phyloP scores from a whole-genome alignment of 1,140 invertebrate genomes.

The Contarinia nasturtii region DNA sequence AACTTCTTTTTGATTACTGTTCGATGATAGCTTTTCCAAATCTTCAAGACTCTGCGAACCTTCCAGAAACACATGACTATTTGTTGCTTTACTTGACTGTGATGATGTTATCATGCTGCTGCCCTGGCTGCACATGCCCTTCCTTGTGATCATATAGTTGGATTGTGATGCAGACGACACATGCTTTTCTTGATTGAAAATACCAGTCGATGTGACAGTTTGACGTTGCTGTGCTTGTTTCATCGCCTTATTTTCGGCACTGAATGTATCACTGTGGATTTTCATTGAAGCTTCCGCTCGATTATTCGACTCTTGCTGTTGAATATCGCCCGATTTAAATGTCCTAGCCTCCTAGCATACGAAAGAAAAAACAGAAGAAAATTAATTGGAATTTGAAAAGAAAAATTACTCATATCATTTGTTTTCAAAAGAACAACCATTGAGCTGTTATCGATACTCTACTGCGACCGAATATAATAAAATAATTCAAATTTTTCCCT shows the following conservation, averaged over 20 bases:
- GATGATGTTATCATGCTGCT: conserved; percentile 39
- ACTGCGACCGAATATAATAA: no score
- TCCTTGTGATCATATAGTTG: conserved; percentile 55
- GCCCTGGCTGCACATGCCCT: conserved; percentile 43
- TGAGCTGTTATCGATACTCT: no score
- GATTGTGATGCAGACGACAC: conserved; percentile 50
- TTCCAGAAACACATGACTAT: conserved; percentile 11
- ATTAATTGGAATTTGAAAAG: not conserved
- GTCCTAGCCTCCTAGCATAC: conserved; percentile 49
- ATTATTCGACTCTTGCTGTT: conserved; percentile 64
- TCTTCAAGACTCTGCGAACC: conserved; percentile 48
- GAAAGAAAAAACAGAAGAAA: conserved; percentile 1
- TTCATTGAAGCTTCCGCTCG: conserved; percentile 59
- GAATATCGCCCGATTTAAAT: conserved; percentile 60
- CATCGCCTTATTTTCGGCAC: conserved; percentile 65
- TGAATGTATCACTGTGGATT: conserved; percentile 67
- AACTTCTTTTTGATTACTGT: conserved; percentile 55
- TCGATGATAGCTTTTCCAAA: conserved; percentile 48
- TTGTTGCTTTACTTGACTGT: conserved; percentile 16
- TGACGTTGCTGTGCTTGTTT: conserved; percentile 67
- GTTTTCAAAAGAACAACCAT: no score
- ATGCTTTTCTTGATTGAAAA: conserved; percentile 60
- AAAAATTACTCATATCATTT: not conserved
- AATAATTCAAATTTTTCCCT: no score
- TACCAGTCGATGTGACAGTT: conserved; percentile 55